A percentile compares a stretch with the other conserved stretches of the same genome.
phyloP scores from a whole-genome alignment of 2,113 vertebrate species.

The Tragelaphus strepsiceros region DNA sequence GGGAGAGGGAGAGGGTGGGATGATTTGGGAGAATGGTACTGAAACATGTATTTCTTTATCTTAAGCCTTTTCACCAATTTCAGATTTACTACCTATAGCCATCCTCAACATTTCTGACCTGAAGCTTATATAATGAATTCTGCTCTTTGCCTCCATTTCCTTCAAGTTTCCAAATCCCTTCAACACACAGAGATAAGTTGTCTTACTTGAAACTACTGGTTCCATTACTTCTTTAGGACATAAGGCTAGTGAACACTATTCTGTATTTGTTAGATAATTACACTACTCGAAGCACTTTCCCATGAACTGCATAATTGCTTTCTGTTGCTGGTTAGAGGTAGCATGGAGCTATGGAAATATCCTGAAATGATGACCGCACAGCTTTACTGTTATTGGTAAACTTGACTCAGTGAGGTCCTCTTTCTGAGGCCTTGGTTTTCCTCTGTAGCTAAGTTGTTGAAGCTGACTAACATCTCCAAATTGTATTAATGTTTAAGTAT shows the following conservation, averaged over 20 bases:
- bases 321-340: background rate
- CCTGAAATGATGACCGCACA: background rate
- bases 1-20: no score
- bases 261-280: background rate
- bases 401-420: background rate
- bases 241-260: background rate
- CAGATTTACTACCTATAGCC: background rate
- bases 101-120: background rate
- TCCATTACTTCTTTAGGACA: background rate
- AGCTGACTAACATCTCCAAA: background rate
- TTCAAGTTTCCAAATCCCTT: background rate
- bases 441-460: background rate
- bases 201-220: background rate
- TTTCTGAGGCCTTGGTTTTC: background rate
- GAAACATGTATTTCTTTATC: background rate
- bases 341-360: background rate
- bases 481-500: background rate
- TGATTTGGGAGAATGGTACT: no score
- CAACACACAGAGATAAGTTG: background rate
- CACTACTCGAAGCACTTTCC: background rate
- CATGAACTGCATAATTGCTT: background rate
- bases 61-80: background rate
- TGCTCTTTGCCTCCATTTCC: background rate
- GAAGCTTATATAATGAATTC: background rate
- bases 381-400: background rate